A percentile compares a stretch with the other conserved stretches of the same genome.
phyloP scores from a whole-genome alignment of 1,140 invertebrate species.

The Idris sp. region DNA sequence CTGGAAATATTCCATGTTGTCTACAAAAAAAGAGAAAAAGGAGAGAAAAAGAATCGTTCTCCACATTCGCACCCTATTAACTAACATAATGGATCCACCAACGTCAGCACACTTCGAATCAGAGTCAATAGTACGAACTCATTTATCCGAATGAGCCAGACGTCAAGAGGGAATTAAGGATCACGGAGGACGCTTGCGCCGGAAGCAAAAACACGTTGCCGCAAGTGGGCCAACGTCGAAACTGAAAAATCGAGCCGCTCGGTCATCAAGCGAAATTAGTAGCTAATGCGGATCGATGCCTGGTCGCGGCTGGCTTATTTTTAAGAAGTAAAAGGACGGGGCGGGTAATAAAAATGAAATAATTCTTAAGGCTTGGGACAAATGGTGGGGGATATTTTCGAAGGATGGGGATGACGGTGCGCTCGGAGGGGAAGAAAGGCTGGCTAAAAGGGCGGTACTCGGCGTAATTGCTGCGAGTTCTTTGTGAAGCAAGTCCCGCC shows the following conservation, averaged over 20 bases:
- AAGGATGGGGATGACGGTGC: constrained; percentile 12
- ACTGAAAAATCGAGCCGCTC: constrained; percentile 69
- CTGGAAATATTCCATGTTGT: constrained; percentile 24
- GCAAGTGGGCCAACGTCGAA: constrained; percentile 56
- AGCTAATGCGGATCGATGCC: constrained; percentile 76
- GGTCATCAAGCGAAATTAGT: constrained; percentile 76
- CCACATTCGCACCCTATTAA: constrained; percentile 48
- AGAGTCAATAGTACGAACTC: constrained; percentile 41
- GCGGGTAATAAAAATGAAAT: constrained; percentile 77
- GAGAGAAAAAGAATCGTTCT: constrained; percentile 26
- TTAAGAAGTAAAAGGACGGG: constrained; percentile 57
- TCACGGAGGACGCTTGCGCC: constrained; percentile 29
- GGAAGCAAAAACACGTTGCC: constrained; percentile 7
- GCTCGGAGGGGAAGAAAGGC: constrained; percentile 31
- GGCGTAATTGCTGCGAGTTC: constrained; percentile 36
- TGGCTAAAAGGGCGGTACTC: constrained; percentile 56
- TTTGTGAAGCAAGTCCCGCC: constrained; percentile 29
- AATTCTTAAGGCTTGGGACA: constrained; percentile 60
- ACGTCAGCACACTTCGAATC: constrained; percentile 29
- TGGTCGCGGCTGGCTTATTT: constrained; percentile 66
- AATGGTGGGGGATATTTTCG: constrained; percentile 13
- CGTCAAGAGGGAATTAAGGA: constrained; percentile 31
- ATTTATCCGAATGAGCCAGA: constrained; percentile 48
- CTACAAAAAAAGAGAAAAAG: constrained; percentile 1
- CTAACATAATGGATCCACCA: constrained; percentile 34